Conservation (phyloP, 2,113 vertebrate genomes). For the zebrafish (Danio rerio) region DNA sequence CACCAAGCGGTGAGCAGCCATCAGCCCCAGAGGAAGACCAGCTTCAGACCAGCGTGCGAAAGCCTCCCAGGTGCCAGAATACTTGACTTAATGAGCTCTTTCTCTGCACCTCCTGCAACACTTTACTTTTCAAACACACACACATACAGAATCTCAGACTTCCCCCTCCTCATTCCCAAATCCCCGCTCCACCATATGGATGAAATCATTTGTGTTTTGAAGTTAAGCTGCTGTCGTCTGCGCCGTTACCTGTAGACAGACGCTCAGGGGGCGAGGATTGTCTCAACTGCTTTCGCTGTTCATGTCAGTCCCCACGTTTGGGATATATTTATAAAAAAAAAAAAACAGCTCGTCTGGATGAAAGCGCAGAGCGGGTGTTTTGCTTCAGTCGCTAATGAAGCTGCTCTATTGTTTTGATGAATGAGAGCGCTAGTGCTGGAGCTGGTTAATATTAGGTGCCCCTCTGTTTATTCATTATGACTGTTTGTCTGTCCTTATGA, state of each 20-base stretch:
- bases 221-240: conserved; percentile 25
- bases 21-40: conserved; percentile 35
- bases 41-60: conserved; percentile 44
- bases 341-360: not conserved
- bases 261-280: conserved; percentile 1
- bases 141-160: conserved; percentile 18
- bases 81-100: conserved; percentile 11
- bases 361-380: not conserved
- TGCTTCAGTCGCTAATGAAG: conserved; percentile 16
- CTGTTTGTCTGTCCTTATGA: conserved; percentile 14
- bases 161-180: conserved; percentile 7
- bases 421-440: conserved; percentile 25
- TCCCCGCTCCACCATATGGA: conserved; percentile 24
- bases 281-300: not conserved
- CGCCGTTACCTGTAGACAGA: conserved; percentile 42
- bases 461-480: conserved; percentile 34
- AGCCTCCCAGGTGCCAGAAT: conserved; percentile 39
- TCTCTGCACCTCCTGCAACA: conserved; percentile 21
- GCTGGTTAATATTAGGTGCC: conserved; percentile 13
- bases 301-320: conserved; percentile 1
- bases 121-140: conserved; percentile 27
- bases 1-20: conserved; percentile 36
- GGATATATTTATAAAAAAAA: not conserved
- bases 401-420: conserved; percentile 40
- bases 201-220: conserved; percentile 37